Conservation (phyloP, 2,797 vertebrate genomes). For the Knipowitschia caucasica region DNA sequence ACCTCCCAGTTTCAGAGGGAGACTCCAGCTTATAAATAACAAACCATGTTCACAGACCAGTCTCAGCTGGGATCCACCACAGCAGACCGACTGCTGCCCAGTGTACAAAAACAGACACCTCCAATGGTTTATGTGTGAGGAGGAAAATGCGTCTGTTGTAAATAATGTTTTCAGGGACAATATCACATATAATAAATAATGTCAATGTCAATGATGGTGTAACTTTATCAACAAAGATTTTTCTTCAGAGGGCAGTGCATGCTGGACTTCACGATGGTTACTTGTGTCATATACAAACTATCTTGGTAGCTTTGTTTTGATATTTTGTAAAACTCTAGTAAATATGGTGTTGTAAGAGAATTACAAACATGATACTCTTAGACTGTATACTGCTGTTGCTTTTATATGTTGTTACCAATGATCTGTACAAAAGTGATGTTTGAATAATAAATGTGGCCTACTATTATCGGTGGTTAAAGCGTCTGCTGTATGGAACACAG, state of each 20-base stretch:
- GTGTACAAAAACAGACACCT: not conserved
- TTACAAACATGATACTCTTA: constrained; percentile 15
- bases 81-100: not conserved
- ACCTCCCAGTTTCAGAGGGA: constrained; percentile 56
- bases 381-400: constrained; percentile 47
- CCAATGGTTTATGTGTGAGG: too few species aligned
- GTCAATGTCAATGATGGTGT: not conserved
- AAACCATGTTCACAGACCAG: not conserved
- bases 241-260: not conserved
- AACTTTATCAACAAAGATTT: not conserved
- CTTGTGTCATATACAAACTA: not conserved
- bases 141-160: not conserved
- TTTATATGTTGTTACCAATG: constrained; percentile 52
- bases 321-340: constrained; percentile 26
- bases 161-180: constrained; percentile 32
- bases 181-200: not conserved
- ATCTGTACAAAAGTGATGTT: not conserved
- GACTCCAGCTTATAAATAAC: constrained; percentile 66
- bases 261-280: not conserved
- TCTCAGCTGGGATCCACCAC: constrained; percentile 10
- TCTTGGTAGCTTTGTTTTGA: constrained; percentile 1
- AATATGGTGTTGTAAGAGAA: constrained; percentile 36
- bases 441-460: not conserved
- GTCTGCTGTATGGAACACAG: not conserved
- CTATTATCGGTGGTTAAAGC: not conserved